Evolutionary conservation across 2,797 vertebrate genomes (phyloP).

Genomic region (Numenius phaeopus): DNA sequence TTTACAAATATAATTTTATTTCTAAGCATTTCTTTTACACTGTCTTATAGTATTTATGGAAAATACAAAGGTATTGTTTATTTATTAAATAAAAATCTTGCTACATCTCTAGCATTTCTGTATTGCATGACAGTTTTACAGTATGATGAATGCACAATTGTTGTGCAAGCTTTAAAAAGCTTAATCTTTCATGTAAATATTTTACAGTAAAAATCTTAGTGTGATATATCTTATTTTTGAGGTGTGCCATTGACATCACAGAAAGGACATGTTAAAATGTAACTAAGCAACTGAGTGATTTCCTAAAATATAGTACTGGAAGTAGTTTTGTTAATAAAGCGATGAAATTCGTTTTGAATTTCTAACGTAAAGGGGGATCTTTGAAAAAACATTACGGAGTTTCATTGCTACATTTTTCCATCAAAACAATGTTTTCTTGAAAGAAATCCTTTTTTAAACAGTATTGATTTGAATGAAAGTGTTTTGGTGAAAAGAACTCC

Average conservation of each 20-base stretch:
- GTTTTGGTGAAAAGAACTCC: background rate
- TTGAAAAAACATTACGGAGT: background rate
- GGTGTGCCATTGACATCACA: slow-evolving; percentile 25
- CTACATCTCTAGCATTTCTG: slow-evolving; percentile 52
- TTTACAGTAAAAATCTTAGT: slow-evolving; percentile 67
- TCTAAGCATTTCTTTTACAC: slow-evolving; percentile 42
- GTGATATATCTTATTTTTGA: slow-evolving; percentile 61
- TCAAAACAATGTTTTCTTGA: background rate
- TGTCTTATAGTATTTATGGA: slow-evolving; percentile 28
- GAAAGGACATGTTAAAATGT: slow-evolving; percentile 39
- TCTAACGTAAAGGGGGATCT: background rate
- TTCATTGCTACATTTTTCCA: background rate
- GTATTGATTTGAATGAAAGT: background rate
- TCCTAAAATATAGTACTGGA: slow-evolving; percentile 24
- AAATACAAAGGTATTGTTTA: slow-evolving; percentile 40
- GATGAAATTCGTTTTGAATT: background rate
- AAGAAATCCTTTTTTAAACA: background rate
- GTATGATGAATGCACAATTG: slow-evolving; percentile 56
- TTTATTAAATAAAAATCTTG: slow-evolving; percentile 67
- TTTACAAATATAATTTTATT: slow-evolving; percentile 65
- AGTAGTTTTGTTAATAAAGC: background rate
- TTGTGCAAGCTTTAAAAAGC: slow-evolving; percentile 54
- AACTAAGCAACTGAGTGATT: slow-evolving; percentile 23
- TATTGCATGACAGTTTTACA: slow-evolving; percentile 69
- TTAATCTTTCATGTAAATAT: slow-evolving; percentile 69